phyloP scores from a whole-genome alignment of 92 coral and sea anemone species.

The Desmophyllum pertusum region DNA sequence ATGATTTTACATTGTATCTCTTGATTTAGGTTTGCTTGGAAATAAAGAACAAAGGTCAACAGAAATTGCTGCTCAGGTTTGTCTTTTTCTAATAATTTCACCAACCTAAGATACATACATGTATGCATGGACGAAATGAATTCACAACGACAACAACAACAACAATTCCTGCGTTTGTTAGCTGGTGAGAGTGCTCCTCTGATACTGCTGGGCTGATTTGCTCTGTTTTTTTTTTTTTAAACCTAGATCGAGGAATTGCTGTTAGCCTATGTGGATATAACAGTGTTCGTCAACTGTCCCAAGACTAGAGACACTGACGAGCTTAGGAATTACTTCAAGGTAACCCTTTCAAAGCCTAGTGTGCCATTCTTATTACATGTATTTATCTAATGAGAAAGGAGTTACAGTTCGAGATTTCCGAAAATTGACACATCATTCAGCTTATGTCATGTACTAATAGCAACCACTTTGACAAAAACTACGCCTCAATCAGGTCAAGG shows the following conservation, averaged over 20 bases:
- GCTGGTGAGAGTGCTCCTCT: too few species aligned
- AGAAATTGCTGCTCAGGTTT: conserved; percentile 86
- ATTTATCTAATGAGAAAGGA: background rate
- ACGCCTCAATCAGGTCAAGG: too few species aligned
- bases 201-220: background rate
- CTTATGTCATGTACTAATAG: too few species aligned
- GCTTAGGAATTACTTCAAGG: conserved; percentile 79
- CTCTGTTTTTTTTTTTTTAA: background rate
- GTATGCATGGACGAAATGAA: background rate
- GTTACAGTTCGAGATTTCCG: background rate
- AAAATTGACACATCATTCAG: background rate
- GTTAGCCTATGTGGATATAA: conserved; percentile 69
- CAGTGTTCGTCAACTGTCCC: conserved; percentile 75
- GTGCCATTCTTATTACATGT: background rate
- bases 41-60: conserved; percentile 58
- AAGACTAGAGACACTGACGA: conserved; percentile 56
- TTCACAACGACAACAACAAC: background rate
- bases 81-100: background rate
- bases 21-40: conserved; percentile 75
- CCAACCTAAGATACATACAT: background rate
- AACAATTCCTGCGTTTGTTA: too few species aligned
- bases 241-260: conserved; percentile 80
- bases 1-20: background rate
- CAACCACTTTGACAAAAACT: too few species aligned
- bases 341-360: background rate